Conservation (phyloP, 2,113 vertebrate genomes). For the Anser brachyrhynchus region DNA sequence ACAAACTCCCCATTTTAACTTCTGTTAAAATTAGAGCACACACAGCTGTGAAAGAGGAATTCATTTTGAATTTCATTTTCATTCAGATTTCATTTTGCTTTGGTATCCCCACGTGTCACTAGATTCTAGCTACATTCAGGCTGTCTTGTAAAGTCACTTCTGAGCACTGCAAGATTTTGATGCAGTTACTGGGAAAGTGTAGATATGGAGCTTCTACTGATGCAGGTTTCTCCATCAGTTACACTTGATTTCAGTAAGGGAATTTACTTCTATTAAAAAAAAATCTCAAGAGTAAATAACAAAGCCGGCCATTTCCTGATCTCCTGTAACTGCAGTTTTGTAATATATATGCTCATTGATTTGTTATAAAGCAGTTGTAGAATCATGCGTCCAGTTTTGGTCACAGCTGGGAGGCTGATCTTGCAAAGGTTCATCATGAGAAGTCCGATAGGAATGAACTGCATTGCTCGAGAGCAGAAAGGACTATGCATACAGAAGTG, state of each 20-base stretch:
- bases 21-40: background rate
- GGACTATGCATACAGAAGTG: background rate
- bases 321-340: background rate
- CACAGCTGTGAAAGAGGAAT: background rate
- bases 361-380: background rate
- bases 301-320: background rate
- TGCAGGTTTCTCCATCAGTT: background rate
- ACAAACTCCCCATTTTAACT: background rate
- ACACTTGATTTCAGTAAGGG: background rate
- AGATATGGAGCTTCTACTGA: background rate
- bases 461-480: background rate
- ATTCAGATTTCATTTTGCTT: background rate
- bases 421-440: background rate
- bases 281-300: background rate
- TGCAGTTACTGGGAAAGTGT: background rate
- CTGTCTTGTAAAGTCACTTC: background rate
- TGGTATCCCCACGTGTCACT: background rate
- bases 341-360: background rate
- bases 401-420: background rate
- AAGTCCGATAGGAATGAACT: background rate
- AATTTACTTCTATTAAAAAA: background rate
- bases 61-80: too few relatives aligned
- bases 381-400: background rate
- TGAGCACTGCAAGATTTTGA: background rate
- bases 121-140: background rate